Percentiles rank a stretch among this genome's conserved stretches.
phyloP scores from a whole-genome alignment of 2,113 vertebrate genomes.

The Indicator indicator region DNA sequence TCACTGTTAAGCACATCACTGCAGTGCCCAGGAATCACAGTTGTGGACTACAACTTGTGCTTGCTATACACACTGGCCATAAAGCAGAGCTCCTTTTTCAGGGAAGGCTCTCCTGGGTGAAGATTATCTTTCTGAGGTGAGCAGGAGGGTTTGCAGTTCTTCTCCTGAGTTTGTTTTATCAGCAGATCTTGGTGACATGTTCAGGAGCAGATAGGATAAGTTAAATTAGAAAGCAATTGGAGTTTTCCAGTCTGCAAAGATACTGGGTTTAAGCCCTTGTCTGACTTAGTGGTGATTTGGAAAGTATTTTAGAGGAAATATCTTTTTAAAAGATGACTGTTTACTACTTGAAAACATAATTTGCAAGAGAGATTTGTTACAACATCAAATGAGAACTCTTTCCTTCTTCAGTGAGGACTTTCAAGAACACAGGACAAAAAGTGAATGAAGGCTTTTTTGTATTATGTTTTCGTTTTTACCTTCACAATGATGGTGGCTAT shows the following conservation, averaged over 20 bases:
- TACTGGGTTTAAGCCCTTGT: slow-evolving; percentile 15
- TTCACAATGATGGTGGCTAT: neutral
- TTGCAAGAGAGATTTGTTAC: slow-evolving; percentile 22
- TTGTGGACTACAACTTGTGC: neutral
- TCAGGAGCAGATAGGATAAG: slow-evolving; percentile 19
- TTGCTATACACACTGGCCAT: neutral
- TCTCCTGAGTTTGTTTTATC: neutral
- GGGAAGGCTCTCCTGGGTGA: neutral
- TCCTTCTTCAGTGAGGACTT: neutral
- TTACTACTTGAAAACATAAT: slow-evolving; percentile 52
- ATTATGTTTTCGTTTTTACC: neutral
- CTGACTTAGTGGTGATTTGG: slow-evolving; percentile 16
- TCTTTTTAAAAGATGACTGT: slow-evolving; percentile 27
- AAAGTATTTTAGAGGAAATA: slow-evolving; percentile 45
- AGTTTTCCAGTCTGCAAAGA: slow-evolving; percentile 38
- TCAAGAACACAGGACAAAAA: neutral
- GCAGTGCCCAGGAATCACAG: neutral
- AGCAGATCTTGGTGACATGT: slow-evolving; percentile 48
- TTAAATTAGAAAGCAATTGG: slow-evolving; percentile 49
- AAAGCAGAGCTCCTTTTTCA: neutral
- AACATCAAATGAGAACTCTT: slow-evolving; percentile 13
- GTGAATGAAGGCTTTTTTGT: neutral
- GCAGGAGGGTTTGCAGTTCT: neutral
- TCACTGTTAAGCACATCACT: neutral
- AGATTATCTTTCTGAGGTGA: neutral